A percentile compares a stretch with the other conserved stretches of the same genome.
These are phyloP conservation scores for Drosophila novamexicana DNA, from an alignment of 1,140 invertebrate genomes.

Conservation along the genomic window DNA sequence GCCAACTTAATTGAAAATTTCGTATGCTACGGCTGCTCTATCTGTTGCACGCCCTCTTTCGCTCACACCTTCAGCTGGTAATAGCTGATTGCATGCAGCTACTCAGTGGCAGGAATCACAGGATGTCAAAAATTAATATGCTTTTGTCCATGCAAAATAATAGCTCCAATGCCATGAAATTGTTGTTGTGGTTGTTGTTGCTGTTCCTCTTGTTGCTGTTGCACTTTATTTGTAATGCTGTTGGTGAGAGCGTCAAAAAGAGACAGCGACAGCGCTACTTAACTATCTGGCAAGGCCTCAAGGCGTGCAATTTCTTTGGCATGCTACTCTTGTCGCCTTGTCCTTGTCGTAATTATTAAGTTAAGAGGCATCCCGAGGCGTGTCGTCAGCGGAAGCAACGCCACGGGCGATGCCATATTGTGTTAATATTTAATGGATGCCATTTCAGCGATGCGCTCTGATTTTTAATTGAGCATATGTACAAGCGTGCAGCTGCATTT, in stretches of 20 bases:
- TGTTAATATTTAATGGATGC: slow-evolving; percentile 50
- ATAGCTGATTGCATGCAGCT: slow-evolving; percentile 29
- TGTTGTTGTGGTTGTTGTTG: slow-evolving; percentile 17
- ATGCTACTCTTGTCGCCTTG: slow-evolving; percentile 46
- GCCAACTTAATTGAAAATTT: not conserved
- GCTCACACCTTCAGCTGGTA: slow-evolving; percentile 5
- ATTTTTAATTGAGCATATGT: slow-evolving; percentile 55
- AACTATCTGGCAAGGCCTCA: slow-evolving; percentile 23
- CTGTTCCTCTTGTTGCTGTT: slow-evolving; percentile 21
- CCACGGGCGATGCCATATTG: slow-evolving; percentile 37
- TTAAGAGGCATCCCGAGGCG: slow-evolving; percentile 39
- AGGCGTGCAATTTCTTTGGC: slow-evolving; percentile 42
- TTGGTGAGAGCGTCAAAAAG: slow-evolving; percentile 20
- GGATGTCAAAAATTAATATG: slow-evolving; percentile 46
- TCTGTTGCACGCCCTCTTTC: not conserved
- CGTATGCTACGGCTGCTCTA: not conserved
- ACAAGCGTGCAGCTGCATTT: slow-evolving; percentile 24
- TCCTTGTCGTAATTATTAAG: slow-evolving; percentile 59
- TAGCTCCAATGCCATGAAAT: slow-evolving; percentile 48
- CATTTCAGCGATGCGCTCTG: slow-evolving; percentile 25
- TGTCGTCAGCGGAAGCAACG: slow-evolving; percentile 22
- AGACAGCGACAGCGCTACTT: slow-evolving; percentile 1
- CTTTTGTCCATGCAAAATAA: slow-evolving; percentile 51
- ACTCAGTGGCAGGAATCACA: slow-evolving; percentile 33
- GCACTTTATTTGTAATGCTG: slow-evolving; percentile 72